Base-by-base conservation (phyloP, 2,113 vertebrate species). In the Larimichthys polyactis region DNA sequence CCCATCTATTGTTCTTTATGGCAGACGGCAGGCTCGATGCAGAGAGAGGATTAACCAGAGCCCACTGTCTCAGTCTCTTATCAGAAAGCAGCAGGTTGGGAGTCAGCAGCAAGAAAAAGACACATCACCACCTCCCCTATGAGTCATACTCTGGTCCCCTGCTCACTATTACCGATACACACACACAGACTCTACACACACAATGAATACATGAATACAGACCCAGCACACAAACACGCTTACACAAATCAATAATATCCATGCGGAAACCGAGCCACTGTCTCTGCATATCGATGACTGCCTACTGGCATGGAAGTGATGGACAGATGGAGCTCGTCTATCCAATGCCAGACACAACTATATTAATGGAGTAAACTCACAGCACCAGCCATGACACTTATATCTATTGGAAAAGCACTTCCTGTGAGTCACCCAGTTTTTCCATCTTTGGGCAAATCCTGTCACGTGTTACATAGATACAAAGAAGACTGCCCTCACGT, bases 11-110 rank as follows among this genome's bases (percentile, higher is more conserved):
- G 70, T 80, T 83, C 64, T 78, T 65, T 11, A 69, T 85, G 84
- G 76, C 77, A 88, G 84, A 71, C 78, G 60, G 62, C 67, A 32
- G 55, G 75, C 66, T 78, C 52, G 52, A 65, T 85, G 52, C 62
- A 81, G 59, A 46, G 48, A 32, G 66, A 89, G 87, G 88, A 90
- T 85, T 91, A 89, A 80, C 75, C 68, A 52, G 36, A 75, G 82
- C 80, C 70, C 82, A 81, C 79, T 8, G 69, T 78, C 67, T 86
- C 74, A 36, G 75, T 62, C 60, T 83, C 70, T 89, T 84, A 87
- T 91, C 90, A 83, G 46, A 72, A 55, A 48, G 79, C 78, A 89
- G 83, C 88, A 92, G 83, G 87, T 88, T 85, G 74, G 63, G 66
- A 86, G 66, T 85, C 52, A 67, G 75, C 48, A 81, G 70, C 65